Percentiles rank a stretch among this genome's conserved stretches.
These are phyloP conservation scores for Cynopterus brachyotis DNA, from an alignment of 2,113 vertebrate genomes.

Conservation along the genomic window DNA sequence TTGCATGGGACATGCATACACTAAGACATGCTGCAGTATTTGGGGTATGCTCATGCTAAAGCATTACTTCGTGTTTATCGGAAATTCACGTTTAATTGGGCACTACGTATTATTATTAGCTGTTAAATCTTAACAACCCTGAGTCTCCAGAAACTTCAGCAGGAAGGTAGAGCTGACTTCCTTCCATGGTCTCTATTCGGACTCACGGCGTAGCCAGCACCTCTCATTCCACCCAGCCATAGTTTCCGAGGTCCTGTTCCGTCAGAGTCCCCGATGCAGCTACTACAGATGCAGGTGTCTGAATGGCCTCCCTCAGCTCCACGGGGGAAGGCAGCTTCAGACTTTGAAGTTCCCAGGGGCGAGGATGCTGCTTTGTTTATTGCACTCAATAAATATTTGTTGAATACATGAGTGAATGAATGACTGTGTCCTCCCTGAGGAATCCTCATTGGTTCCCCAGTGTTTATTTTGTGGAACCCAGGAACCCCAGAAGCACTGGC, in stretches of 20 bases:
- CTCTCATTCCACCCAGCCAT: neutral
- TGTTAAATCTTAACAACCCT: neutral
- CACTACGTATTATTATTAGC: neutral
- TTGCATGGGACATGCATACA: neutral
- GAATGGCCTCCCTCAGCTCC: neutral
- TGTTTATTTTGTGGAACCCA: neutral
- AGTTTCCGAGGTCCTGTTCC: neutral
- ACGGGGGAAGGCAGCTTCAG: neutral
- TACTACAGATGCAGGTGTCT: neutral
- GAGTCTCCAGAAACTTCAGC: neutral
- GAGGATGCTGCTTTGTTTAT: neutral
- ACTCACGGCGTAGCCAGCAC: neutral
- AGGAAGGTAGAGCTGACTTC: neutral
- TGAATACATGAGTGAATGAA: neutral
- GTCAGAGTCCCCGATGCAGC: neutral
- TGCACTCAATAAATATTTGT: conserved; percentile 17
- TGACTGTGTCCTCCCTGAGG: neutral
- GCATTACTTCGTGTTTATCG: neutral
- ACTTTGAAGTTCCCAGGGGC: neutral
- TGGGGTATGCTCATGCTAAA: neutral
- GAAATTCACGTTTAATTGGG: neutral
- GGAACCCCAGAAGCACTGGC: neutral
- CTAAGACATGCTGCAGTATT: neutral
- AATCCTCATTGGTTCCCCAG: neutral
- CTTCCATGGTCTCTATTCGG: neutral